phyloP scores from a whole-genome alignment of 1,140 invertebrate species.

The Bombus waltoni region DNA sequence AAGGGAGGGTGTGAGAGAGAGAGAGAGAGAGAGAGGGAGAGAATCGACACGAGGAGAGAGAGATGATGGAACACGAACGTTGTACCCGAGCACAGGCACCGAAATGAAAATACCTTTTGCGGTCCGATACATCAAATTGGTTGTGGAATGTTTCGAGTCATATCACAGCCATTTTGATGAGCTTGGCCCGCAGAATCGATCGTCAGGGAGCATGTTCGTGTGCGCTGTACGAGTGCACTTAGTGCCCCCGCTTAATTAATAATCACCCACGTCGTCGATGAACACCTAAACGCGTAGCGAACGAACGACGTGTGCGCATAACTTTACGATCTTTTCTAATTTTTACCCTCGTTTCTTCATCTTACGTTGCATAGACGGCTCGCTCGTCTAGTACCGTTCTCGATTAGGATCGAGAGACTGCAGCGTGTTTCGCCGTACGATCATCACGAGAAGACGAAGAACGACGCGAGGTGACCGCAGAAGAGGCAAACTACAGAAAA shows the following conservation, averaged over 20 bases:
- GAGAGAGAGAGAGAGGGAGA: neutral
- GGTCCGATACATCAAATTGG: slow-evolving; percentile 87
- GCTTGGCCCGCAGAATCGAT: slow-evolving; percentile 83
- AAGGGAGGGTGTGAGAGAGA: too few relatives aligned
- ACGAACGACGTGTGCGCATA: neutral
- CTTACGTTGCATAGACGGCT: neutral
- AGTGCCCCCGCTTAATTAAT: slow-evolving; percentile 51
- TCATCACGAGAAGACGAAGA: neutral
- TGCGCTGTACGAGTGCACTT: neutral
- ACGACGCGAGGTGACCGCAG: neutral
- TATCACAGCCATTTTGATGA: slow-evolving; percentile 94
- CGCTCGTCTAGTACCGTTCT: too few relatives aligned
- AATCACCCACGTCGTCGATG: slow-evolving; percentile 4
- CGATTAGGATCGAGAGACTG: neutral
- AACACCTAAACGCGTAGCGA: neutral
- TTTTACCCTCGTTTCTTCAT: neutral
- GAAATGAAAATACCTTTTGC: slow-evolving; percentile 73
- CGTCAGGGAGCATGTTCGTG: slow-evolving; percentile 59
- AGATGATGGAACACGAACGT: neutral
- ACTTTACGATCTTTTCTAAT: neutral
- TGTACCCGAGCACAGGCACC: slow-evolving; percentile 10
- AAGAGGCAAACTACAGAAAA: neutral
- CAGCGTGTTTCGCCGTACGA: neutral
- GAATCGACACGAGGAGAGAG: neutral
- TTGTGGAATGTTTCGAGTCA: slow-evolving; percentile 87